Base-by-base conservation (phyloP, 1,140 invertebrate species). In the Pinna nobilis region DNA sequence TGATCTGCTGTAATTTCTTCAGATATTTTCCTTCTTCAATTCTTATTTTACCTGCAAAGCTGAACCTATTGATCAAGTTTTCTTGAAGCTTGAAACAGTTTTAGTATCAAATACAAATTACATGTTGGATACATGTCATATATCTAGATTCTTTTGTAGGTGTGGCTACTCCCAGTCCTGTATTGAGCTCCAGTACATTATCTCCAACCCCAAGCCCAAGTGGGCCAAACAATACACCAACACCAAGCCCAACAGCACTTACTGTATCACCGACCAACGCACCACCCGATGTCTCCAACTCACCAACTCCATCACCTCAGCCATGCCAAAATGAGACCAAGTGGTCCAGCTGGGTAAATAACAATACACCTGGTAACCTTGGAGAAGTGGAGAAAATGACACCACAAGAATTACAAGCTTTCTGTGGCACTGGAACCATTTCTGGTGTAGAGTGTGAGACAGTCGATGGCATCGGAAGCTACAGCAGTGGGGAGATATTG, bases 371-470 rank as follows among this genome's bases (percentile, higher is more conserved):
- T 1, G 55, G 55, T 28, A 32, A 25, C 59, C 60, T 35, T 20
- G 77, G 77, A 23, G 70, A 76, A 25, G 37, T 28, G 0, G 78
- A 80, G 32, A 64, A 44, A 3, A 53, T 80, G 72, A 59, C 63
- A 0, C 20, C 25, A 5, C 5, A 68, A 23, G 73, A 79, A 13
- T 28, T 70, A 0, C 41, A 41, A 23, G 28, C 49, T 1, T 84
- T 88, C 59, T 89, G 88, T 74, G 32, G 70, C 7, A 69, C 78
- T 59, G 74, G 82, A 1, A 64, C 79, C 20, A 83, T 88, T 0
- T 76, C 66, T 2, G 64, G 82, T 28, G 78, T 86, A 1, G 81
- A 87, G 41, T 89, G 88, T 65, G 74, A 83, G 18, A 73, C 78
- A 15, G 71, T 78, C n/a, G 71, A 77, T 30, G 81, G 70, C 32